Conservation (phyloP, 2,888 invertebrate genomes). For the Ornithoptera priamus region DNA sequence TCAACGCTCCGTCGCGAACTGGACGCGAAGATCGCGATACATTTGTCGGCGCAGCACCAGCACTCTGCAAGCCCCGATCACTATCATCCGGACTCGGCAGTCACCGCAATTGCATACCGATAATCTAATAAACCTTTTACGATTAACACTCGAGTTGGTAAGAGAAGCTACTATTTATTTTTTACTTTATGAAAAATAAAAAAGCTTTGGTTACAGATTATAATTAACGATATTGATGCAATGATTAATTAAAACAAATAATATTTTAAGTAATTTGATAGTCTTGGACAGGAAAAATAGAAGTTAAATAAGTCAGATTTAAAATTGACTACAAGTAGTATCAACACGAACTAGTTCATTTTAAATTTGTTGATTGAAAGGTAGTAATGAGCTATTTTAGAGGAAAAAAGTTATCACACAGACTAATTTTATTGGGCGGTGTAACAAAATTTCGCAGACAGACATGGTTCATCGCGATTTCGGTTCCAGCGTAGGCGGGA, state of each 20-base stretch:
- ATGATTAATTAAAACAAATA: background rate
- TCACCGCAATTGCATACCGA: conserved; percentile 66
- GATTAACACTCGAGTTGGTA: conserved; percentile 36
- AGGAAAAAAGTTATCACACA: conserved; percentile 7
- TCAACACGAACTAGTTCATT: too few relatives aligned
- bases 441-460: conserved; percentile 23
- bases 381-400: conserved; percentile 2
- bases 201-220: background rate
- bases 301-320: background rate
- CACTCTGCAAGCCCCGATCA: conserved; percentile 35
- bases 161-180: conserved; percentile 7
- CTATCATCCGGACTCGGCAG: conserved; percentile 42
- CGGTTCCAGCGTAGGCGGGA: conserved; percentile 50
- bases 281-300: too few relatives aligned
- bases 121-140: conserved; percentile 64
- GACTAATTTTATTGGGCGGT: conserved; percentile 43
- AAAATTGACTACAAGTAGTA: background rate
- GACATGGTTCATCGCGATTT: conserved; percentile 25
- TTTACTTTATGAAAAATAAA: background rate
- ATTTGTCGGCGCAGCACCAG: conserved; percentile 73
- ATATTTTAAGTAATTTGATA: too few relatives aligned
- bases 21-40: conserved; percentile 74
- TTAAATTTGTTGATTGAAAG: too few relatives aligned
- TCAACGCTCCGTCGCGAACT: conserved; percentile 63
- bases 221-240: background rate